Evolutionary conservation across 2,113 vertebrate species (phyloP), one percentile per base, ranked within the genome.

Genomic region (Galbula dea): DNA sequence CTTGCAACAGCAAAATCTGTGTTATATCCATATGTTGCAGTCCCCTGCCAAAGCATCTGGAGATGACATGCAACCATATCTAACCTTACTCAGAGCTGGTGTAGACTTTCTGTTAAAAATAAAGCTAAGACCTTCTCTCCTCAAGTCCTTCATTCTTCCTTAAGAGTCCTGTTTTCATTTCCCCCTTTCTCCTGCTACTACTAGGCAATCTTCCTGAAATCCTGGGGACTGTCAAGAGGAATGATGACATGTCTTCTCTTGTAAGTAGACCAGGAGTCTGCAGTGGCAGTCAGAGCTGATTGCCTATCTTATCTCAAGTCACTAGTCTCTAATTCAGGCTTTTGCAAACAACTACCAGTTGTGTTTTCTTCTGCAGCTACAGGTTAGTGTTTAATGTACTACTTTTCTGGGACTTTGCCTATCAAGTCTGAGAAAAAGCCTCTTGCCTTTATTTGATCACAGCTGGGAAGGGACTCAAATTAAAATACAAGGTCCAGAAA

Each of bases 181-280:
- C 43, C 73, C 39, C 39, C 67, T 86, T 91, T 89, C 89, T 86
- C 26, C 63, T 65, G 66, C 3, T 13, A 51, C 92, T 96, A 85
- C 68, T 90, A 59, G 86, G 79, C 93, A 93, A 93, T 91, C 83
- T 96, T 78, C 32, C 84, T 96, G 97, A 96, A 97, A 97, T 93
- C 93, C 97, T 97, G 97, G 95, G 93, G 93, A 97, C 97, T 97
- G 97, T 98, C 97, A 98, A 97, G 96, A 97, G 97, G 97, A 95
- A 96, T 7, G 94, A 97, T 97, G 97, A 97, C 96, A 97, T 97
- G 96, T 71, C 97, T 97, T 97, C 76, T 97, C 94, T 97, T 97
- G 95, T 95, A 95, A 98, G 97, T 96, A 97, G 97, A 97, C 97
- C 97, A 95, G 96, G 94, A 98, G 97, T 98, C 98, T 98, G 97